Evolutionary conservation across 1,140 invertebrate species (phyloP), one percentile per base, ranked within the genome.

Genomic region (Muscidifurax raptorellus): DNA sequence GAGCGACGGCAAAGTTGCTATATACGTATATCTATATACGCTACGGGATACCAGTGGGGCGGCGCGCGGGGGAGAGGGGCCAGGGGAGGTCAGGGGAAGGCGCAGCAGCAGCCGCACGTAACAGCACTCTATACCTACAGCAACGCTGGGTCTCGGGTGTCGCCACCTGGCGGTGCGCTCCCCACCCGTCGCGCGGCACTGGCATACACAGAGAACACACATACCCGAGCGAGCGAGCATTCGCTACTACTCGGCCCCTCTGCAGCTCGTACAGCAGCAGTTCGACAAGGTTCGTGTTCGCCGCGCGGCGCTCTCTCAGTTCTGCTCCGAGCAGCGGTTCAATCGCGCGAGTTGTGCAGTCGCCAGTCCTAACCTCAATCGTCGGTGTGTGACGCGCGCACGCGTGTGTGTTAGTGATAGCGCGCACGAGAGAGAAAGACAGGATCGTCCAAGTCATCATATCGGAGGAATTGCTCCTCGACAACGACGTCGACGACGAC

Each of bases 161-260:
- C 88, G 87, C 88, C 91, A 91, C 87, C 87, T 89, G 88, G 87
- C 85, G 85, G 87, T 67, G 84, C 86, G 85, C 86, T 88, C 88
- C 86, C 86, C 82, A 74, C 87, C 88, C 90, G 88, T 87, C 88
- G 88, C 89, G 84, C 86, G 85, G 82, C 87, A 87, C 84, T 85
- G 85, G 88, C 89, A 59, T 59, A 59, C 12, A 40, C 44, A 87
- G 85, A 80, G 82, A 80, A 79, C 47, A 40, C 28, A 77, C 84
- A 47, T 40, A 78, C 32, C 80, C 76, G 84, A 81, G 81, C 69
- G 71, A 76, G 71, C 30, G 72, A 74, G 72, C 36, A 40, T 80
- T 71, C 64, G 80, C 30, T 67, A 85, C 52, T 52, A 79, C 69
- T 52, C 79, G 67, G 44, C 32, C 28, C 30, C 64, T 47, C 77